Percentiles rank a stretch among this genome's conserved stretches.
Conservation (phyloP, 2,888 invertebrate species). For the Leptinotarsa rubiginosa region DNA sequence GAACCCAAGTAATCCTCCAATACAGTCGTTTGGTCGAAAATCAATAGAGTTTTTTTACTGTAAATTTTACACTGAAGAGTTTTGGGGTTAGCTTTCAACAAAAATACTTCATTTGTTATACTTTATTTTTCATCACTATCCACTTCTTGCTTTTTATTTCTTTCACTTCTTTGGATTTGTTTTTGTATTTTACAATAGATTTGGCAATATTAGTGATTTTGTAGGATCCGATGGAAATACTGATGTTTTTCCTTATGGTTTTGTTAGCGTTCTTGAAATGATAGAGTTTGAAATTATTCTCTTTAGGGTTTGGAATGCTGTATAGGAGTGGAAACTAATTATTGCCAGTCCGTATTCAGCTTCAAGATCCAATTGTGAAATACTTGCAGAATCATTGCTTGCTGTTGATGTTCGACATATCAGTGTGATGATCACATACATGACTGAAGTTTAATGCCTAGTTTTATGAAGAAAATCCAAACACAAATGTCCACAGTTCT, state of each 20-base stretch:
- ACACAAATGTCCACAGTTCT: constrained; percentile 37
- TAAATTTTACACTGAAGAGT: neutral
- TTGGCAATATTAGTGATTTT: neutral
- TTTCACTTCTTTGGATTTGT: neutral
- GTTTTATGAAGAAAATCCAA: constrained; percentile 34
- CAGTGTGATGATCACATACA: constrained; percentile 25
- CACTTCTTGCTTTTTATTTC: neutral
- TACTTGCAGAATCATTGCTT: constrained; percentile 11
- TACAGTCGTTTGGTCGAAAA: neutral
- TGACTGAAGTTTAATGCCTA: neutral
- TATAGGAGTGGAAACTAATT: constrained; percentile 24
- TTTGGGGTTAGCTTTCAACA: neutral
- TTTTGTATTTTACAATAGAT: neutral
- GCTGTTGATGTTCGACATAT: constrained; percentile 4
- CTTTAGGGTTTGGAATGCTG: constrained; percentile 4
- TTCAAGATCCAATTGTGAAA: constrained; percentile 2
- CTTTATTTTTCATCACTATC: neutral
- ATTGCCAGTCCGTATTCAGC: constrained; percentile 22
- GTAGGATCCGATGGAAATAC: neutral
- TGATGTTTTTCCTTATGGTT: neutral
- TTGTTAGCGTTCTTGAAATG: constrained; percentile 1
- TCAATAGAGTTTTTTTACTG: neutral
- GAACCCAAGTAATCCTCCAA: neutral
- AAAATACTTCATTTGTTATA: neutral
- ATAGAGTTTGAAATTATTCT: neutral